Evolutionary conservation across 2,113 vertebrate genomes (phyloP).

Genomic region (Pelusios castaneus): DNA sequence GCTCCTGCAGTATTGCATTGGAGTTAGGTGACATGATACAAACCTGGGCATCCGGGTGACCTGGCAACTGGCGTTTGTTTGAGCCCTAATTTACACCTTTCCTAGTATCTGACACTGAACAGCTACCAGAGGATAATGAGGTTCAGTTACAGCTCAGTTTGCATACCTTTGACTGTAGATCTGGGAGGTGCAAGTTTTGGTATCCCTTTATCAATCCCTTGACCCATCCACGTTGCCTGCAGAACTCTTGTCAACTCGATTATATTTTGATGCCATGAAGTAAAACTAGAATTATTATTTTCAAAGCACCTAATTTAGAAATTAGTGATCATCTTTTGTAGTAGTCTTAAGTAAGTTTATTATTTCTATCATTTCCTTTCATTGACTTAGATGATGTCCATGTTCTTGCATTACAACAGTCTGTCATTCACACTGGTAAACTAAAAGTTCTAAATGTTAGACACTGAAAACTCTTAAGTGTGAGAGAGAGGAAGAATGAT

Average conservation of each 20-base stretch:
- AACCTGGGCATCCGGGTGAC: no score
- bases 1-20: no score
- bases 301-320: background rate
- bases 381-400: slow-evolving; percentile 36
- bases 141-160: background rate
- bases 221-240: background rate
- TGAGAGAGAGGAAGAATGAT: background rate
- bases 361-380: slow-evolving; percentile 59
- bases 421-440: slow-evolving; percentile 21
- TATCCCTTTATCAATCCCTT: background rate
- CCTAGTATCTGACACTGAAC: background rate
- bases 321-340: background rate
- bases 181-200: background rate
- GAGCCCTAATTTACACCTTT: background rate
- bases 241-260: rapidly evolving
- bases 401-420: background rate
- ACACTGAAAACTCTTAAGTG: background rate
- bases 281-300: background rate
- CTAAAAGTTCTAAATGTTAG: slow-evolving; percentile 43
- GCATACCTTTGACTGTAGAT: background rate
- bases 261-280: background rate
- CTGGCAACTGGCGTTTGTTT: no score
- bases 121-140: background rate
- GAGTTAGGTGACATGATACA: no score
- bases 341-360: background rate